Evolutionary conservation across 2,888 invertebrate species (phyloP), one percentile per base, ranked within the genome.

Genomic region (Caenorhabditis sp.): DNA sequence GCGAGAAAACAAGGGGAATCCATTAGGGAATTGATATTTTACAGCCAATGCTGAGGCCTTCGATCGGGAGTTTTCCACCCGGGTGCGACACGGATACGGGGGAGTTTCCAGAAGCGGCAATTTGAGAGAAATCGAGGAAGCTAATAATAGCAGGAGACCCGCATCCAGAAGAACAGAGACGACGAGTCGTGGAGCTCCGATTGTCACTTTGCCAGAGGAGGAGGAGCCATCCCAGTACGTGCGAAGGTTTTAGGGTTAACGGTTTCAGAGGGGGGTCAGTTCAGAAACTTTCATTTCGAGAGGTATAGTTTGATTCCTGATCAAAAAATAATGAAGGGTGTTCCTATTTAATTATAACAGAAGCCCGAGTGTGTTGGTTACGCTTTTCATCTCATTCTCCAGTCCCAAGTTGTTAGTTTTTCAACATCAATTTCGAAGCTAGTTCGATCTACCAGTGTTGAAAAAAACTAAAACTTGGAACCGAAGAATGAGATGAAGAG

Each of bases 31-130:
- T 28, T 35, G 16, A 38, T 41, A n/a, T 44, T 58, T 80, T 90
- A 58, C 72, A 91, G 91, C 86, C 14, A 89, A 90, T 51, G 92
- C 91, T 19, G 88, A 84, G 16, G 83, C 81, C 6, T 92, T 92
- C 77, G 91, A 91, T 72, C 84, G 85, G 6, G 90, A 91, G 75
- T 92, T 92, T 74, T 58, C 83, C n/a, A 38, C 81, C 0, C 80
- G 86, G 12, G 86, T 86, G 8, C 81, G 85, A 31, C 61, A 68
- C 6, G 76, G 76, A 41, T 51, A 69, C 47, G 64, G 75, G 31
- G 59, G 75, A 59, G 22, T 7, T n/a, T 26, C 59, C 1, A 47
- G 47, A 16, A 59, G 35, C 58, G 38, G 35, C 19, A 77, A 51
- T 35, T 35, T 38, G 22, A 61, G 69, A 12, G 61, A 81, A 61